phyloP scores from a whole-genome alignment of 2,113 vertebrate species.

The Pterocles burchelli region DNA sequence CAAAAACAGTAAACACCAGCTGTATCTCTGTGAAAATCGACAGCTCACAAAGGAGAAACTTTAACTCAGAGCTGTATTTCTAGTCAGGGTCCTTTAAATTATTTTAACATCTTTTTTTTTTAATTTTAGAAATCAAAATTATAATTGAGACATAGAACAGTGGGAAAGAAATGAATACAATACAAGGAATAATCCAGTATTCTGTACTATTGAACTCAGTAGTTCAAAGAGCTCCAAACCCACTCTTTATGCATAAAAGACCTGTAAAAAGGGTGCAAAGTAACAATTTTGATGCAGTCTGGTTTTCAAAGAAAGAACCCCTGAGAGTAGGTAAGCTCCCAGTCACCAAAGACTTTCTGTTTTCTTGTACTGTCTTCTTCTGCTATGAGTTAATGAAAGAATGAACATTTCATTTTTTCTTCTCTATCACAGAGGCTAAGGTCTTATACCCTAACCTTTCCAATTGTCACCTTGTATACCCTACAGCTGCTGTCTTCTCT shows the following conservation, averaged over 20 bases:
- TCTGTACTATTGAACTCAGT: background rate
- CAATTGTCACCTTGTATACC: background rate
- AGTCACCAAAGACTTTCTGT: background rate
- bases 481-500: background rate
- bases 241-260: background rate
- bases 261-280: background rate
- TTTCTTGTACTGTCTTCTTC: background rate
- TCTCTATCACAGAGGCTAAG: background rate
- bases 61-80: slow-evolving; percentile 19
- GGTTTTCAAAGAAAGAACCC: background rate
- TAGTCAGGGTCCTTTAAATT: background rate
- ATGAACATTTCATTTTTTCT: slow-evolving; percentile 2
- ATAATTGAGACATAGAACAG: background rate
- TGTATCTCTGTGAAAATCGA: slow-evolving; percentile 49
- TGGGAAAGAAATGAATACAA: slow-evolving; percentile 19
- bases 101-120: background rate
- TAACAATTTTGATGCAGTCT: background rate
- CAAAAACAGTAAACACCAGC: slow-evolving; percentile 59
- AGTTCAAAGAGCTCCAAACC: background rate
- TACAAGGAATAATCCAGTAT: slow-evolving; percentile 7
- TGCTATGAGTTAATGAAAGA: slow-evolving; percentile 9
- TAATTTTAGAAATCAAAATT: slow-evolving; percentile 26
- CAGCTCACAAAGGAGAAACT: slow-evolving; percentile 44
- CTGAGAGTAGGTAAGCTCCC: background rate
- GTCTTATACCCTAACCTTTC: slow-evolving; percentile 8